Base-by-base conservation (phyloP, 2,888 invertebrate species). In the Monochamus alternatus region DNA sequence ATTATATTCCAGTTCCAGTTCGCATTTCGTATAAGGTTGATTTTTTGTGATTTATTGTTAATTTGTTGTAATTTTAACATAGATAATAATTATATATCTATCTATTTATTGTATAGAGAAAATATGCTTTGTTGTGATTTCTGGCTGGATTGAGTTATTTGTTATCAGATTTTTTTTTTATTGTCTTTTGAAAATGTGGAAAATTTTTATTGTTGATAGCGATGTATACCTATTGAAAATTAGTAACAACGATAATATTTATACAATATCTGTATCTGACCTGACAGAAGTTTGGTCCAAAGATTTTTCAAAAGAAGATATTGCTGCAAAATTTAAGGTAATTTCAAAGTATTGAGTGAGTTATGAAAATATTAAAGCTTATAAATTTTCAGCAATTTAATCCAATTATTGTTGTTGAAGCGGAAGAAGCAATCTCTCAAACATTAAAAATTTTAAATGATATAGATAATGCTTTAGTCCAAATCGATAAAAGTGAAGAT, bases 231-330 rank as follows among this genome's bases (percentile, higher is more conserved):
- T 86, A 81, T 79, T 86, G 73, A 84, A 84, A 79, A 75, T 80
- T n/a, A 52, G 65, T 60, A 74, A 76, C 44, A 68, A 32, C 5
- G 76, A 80, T 43, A 68, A 79, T 22, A n/a, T 58, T 5, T 81
- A 81, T 75, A 81, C 67, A 58, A 80, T 85, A 74, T 79, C 74
- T 59, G 74, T 86, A 78, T 85, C 85, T 14, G 80, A 88, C 84
- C 82, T 87, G 44, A 80, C 82, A 77, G 74, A 80, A 67, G 78
- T 87, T 55, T 89, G 88, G 88, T 64, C 77, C 32, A 83, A 84
- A 77, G 79, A 81, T 43, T 75, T 86, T 65, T 72, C 83, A 10
- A 67, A 73, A 32, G 70, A 81, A 8, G 74, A 81, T 70, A 65
- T 87, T 38, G 65, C 80, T 9, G 64, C 81, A 9, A 81, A 83